Base-by-base conservation (phyloP, 2,797 vertebrate genomes). In the Perodicticus potto region DNA sequence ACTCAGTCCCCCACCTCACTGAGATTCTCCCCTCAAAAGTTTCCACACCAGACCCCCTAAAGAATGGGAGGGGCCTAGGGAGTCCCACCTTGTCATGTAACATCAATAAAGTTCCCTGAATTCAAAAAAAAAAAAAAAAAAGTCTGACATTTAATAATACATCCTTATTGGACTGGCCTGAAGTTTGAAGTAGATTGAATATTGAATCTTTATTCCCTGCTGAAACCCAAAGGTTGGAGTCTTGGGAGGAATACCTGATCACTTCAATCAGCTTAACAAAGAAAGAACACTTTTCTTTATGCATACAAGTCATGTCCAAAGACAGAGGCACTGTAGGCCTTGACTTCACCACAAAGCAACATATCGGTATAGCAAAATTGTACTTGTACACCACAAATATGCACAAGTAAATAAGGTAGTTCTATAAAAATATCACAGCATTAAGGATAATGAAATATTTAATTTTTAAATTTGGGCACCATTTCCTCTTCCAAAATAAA, bases 401-500 rank as follows among this genome's bases (percentile, higher is more conserved):
- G 17, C 29, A 29, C 14, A 17, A 73, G 40, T 13, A 13, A 73
- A 29, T 14, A 74, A 17, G 81, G 63, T 63, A 74, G 65, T n/a
- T n/a, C 55, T 55, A 19, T 55, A 17, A 77, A 61, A 61, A 5
- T 45, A 61, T 76, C 27, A 13, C 0, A 82, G 29, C 16, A 63
- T 89, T 82, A 8, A 86, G 37, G 40, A 61, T 82, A 69, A 83
- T 29, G 22, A 67, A 57, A 78, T 86, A 45, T 86, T 85, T 80
- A 12, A 81, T 53, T 76, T 87, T 89, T 81, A 23, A 57, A 70
- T 55, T 85, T 78, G 40, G 53, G 16, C 43, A n/a, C 25, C 20
- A 59, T 40, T 86, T 93, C 3, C 10, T 27, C 57, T 86, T 72
- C 40, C 40, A 73, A 85, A 89, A 59, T 72, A 93, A 89, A 93